Evolutionary conservation across 2,888 invertebrate genomes (phyloP).

Genomic region (Ashinkailepas kermadecensis): DNA sequence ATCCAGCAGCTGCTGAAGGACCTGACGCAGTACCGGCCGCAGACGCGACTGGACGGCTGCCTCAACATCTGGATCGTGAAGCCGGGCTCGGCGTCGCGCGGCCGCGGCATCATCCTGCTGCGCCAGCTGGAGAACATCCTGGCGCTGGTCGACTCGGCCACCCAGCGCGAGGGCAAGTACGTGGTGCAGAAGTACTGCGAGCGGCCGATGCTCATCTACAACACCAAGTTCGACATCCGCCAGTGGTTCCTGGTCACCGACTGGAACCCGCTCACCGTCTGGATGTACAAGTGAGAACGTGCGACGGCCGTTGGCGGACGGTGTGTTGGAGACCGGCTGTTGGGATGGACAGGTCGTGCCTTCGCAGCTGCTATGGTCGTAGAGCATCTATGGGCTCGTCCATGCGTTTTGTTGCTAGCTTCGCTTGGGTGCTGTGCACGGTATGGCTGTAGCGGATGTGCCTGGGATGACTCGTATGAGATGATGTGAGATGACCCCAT

Average conservation of each 20-base stretch:
- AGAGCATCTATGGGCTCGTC: too few species aligned
- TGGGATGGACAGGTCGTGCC: too few species aligned
- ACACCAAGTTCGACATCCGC: constrained; percentile 89
- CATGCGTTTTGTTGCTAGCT: too few species aligned
- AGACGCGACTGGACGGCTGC: constrained; percentile 73
- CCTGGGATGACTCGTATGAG: too few species aligned
- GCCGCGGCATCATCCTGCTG: constrained; percentile 79
- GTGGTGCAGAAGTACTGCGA: constrained; percentile 95
- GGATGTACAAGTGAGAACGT: constrained; percentile 72
- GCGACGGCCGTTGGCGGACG: neutral
- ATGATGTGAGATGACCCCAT: too few species aligned
- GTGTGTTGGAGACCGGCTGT: too few species aligned
- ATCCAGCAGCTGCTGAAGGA: constrained; percentile 57
- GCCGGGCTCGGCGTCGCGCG: constrained; percentile 86
- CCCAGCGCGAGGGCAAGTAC: constrained; percentile 48
- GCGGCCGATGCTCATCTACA: constrained; percentile 75
- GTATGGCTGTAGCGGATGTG: too few species aligned
- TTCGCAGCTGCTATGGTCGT: too few species aligned
- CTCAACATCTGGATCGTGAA: constrained; percentile 91
- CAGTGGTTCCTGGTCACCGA: constrained; percentile 92
- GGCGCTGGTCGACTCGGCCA: constrained; percentile 40
- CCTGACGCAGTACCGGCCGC: constrained; percentile 67
- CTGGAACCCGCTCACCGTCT: constrained; percentile 80
- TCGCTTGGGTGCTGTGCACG: too few species aligned
- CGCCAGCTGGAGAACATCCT: constrained; percentile 78